Base-by-base conservation (phyloP, 2,113 vertebrate genomes). In the Apodemus speciosus region DNA sequence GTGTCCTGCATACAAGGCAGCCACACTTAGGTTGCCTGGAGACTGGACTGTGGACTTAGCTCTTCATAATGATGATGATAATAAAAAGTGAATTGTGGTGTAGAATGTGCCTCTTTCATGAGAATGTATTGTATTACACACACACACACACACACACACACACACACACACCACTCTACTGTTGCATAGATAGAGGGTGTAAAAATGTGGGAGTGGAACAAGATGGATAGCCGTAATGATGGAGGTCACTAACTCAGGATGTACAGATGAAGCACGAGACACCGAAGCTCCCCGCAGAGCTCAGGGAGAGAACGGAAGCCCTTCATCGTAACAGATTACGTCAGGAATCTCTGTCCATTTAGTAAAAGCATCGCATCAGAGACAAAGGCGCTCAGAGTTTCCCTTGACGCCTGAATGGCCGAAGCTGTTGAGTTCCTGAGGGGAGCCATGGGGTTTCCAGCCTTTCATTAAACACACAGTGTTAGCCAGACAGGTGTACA, bases 11-110 rank as follows among this genome's bases (percentile, higher is more conserved):
- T 58, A 49, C 60, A 72, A 87, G 80, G 79, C 35, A 84, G 66
- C 20, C 3, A 8, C 53, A 56, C 91, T 83, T 58, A 35, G 18
- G 40, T 92, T 94, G 20, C 62, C 79, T 95, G 90, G 84, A 71
- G 76, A 94, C 58, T 51, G 32, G 93, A 77, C 75, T 72, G 32
- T 95, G 80, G 20, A 90, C 72, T 94, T 93, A 53, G 66, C 32
- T 73, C 14, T 91, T 91, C 60, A 49, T 85, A 40, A 88, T 79
- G 15, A 79, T 56, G 49, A 94, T 79, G 56, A 73, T 83, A 96
- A 95, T 96, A 95, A 96, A 96, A 88, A 81, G 15, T 85, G 38
- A 90, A 93, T 91, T 88, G 21, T 88, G 92, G 0, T 73, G 58
- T 93, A 35, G 75, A 68, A 89, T 53, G 38, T 92, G 72, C 11